Evolutionary conservation across 2,888 invertebrate genomes (phyloP).

Genomic region (Calameuta pallipes): DNA sequence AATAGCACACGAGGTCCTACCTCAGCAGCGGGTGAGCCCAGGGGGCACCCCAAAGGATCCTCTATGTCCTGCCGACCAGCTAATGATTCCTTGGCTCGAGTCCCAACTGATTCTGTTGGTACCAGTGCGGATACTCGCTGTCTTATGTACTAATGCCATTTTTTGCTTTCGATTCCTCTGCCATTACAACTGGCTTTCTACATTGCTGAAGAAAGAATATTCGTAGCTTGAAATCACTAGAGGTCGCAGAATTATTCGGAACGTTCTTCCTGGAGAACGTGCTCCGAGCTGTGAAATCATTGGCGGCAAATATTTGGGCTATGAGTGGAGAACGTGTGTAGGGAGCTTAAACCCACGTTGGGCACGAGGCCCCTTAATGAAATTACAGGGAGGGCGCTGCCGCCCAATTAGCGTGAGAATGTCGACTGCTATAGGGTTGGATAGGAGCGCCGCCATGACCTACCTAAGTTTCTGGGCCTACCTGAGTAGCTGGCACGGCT

Average conservation of each 20-base stretch:
- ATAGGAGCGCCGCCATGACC: constrained; percentile 28
- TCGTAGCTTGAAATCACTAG: neutral
- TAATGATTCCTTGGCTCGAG: constrained; percentile 24
- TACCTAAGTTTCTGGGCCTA: constrained; percentile 33
- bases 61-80: constrained; percentile 4
- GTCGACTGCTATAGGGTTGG: constrained; percentile 44
- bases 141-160: neutral
- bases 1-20: constrained; percentile 42
- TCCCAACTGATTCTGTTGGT: neutral
- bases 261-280: neutral
- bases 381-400: constrained; percentile 59
- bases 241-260: neutral
- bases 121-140: neutral
- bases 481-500: constrained; percentile 49
- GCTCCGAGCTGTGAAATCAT: constrained; percentile 31
- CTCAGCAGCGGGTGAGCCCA: neutral
- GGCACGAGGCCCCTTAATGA: constrained; percentile 62
- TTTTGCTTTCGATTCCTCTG: neutral
- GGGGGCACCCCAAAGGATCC: neutral
- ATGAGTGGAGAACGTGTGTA: constrained; percentile 20
- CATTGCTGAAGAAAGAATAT: neutral
- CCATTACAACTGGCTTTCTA: neutral
- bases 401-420: constrained; percentile 63
- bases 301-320: constrained; percentile 52
- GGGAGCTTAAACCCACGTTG: constrained; percentile 27